phyloP scores from a whole-genome alignment of 2,888 invertebrate genomes.

The Dione vanillae region DNA sequence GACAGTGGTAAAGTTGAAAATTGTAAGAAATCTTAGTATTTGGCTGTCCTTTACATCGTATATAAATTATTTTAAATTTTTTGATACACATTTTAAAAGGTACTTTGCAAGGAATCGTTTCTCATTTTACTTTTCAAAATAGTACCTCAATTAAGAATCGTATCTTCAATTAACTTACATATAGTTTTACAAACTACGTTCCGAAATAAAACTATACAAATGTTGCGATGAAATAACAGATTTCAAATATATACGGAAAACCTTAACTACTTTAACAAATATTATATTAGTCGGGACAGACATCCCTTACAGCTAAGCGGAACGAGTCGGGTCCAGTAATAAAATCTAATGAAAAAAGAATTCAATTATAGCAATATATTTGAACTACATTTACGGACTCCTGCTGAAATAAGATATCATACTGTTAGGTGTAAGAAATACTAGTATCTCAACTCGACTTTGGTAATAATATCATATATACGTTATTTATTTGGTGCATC shows the following conservation, averaged over 20 bases:
- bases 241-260: background rate
- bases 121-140: background rate
- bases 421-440: background rate
- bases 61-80: no score
- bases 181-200: no score
- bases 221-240: no score
- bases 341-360: background rate
- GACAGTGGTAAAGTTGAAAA: no score
- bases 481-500: background rate
- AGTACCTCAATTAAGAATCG: background rate
- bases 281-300: background rate
- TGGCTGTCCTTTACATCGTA: no score
- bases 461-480: no score
- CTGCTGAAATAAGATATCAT: background rate
- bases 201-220: no score
- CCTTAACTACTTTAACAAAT: background rate
- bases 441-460: background rate
- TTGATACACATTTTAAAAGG: no score
- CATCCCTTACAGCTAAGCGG: conserved; percentile 3
- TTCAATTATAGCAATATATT: conserved; percentile 11
- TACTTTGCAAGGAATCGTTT: no score
- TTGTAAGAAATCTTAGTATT: no score
- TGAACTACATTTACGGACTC: background rate
- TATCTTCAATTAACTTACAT: background rate
- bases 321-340: conserved; percentile 7